Percentiles rank a stretch among this genome's conserved stretches.
Conservation (phyloP, 2,888 invertebrate genomes). For the Ctenicera cuprea region DNA sequence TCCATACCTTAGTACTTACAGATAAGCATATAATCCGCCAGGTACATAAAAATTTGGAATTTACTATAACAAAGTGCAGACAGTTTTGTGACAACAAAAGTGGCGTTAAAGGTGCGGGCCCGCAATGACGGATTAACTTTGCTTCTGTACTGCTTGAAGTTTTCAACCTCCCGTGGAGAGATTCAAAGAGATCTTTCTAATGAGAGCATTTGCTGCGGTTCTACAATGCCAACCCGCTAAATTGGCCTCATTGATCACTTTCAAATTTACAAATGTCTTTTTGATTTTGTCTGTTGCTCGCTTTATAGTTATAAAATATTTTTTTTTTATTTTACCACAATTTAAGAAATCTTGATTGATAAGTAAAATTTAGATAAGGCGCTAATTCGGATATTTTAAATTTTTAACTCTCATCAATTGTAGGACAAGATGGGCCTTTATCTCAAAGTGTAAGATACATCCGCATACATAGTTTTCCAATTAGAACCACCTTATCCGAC, state of each 20-base stretch:
- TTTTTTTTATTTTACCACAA: neutral
- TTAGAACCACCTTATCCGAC: constrained; percentile 8
- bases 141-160: constrained; percentile 51
- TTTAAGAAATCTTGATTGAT: constrained; percentile 21
- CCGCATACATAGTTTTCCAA: constrained; percentile 29
- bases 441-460: constrained; percentile 20
- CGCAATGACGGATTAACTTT: constrained; percentile 60
- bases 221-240: constrained; percentile 38
- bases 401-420: neutral
- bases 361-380: constrained; percentile 30
- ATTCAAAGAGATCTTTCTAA: constrained; percentile 51
- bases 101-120: constrained; percentile 57
- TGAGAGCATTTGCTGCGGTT: constrained; percentile 57
- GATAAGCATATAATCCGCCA: too few relatives aligned
- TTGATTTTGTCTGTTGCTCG: neutral
- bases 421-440: constrained; percentile 10
- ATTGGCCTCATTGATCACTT: constrained; percentile 44
- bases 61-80: constrained; percentile 63
- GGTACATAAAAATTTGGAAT: too few relatives aligned
- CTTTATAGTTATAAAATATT: too few relatives aligned
- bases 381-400: neutral
- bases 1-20: too few relatives aligned
- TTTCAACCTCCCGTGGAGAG: constrained; percentile 51
- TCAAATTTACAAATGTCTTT: constrained; percentile 3
- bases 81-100: constrained; percentile 65